Evolutionary conservation across 92 coral and sea anemone genomes (phyloP).

Genomic region (Chrysogorgia sp.): DNA sequence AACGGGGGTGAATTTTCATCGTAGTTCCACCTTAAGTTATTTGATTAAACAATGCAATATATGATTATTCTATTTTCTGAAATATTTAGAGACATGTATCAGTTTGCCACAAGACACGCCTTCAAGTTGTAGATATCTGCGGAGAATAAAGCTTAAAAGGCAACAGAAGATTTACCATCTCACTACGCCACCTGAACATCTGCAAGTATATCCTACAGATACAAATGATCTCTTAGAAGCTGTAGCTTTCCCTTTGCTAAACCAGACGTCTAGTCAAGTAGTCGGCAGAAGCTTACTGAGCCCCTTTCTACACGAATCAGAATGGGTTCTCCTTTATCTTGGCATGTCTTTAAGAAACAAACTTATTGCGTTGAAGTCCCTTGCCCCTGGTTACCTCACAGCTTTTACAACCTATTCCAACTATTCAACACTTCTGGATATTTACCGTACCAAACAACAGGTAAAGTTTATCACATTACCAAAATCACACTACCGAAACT

Average conservation of each 20-base stretch:
- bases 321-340: constrained; percentile 7
- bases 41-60: too few species aligned
- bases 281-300: background rate
- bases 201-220: constrained; percentile 1
- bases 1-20: too few species aligned
- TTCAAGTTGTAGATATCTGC: background rate
- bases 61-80: too few species aligned
- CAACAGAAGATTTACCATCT: background rate
- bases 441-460: background rate
- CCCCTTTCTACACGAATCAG: background rate
- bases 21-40: too few species aligned
- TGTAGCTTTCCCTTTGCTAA: constrained; percentile 17
- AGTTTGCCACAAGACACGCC: constrained; percentile 1
- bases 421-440: background rate
- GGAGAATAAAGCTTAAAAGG: background rate
- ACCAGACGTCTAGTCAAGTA: background rate
- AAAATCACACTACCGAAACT: too few species aligned
- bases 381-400: background rate
- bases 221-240: constrained; percentile 10
- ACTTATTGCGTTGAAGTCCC: background rate
- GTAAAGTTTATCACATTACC: background rate
- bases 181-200: constrained; percentile 1
- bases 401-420: background rate
- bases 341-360: constrained; percentile 13
- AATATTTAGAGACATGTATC: constrained; percentile 26